Percentiles rank a stretch among this genome's conserved stretches.
Conservation (phyloP, 1,140 invertebrate genomes). For the Palaemon carinicauda region DNA sequence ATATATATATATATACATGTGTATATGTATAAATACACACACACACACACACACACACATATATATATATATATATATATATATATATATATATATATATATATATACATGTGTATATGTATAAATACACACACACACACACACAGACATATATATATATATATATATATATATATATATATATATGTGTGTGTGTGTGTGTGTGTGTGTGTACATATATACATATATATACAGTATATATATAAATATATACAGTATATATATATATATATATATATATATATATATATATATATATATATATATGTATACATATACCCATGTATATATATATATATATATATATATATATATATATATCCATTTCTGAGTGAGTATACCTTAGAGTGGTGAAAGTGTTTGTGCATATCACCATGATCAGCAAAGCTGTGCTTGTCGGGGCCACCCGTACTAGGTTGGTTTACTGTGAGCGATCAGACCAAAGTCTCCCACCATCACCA, state of each 20-base stretch:
- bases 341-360: background rate
- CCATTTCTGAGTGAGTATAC: too few relatives aligned
- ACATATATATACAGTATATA: background rate
- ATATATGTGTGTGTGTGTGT: background rate
- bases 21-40: background rate
- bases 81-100: conserved; percentile 2
- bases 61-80: background rate
- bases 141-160: background rate
- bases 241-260: background rate
- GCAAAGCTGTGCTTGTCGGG: too few relatives aligned
- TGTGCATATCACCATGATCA: too few relatives aligned
- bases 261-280: background rate
- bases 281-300: background rate
- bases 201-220: background rate
- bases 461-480: too few relatives aligned
- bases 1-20: background rate
- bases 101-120: background rate
- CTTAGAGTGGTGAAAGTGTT: too few relatives aligned
- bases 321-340: background rate
- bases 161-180: background rate
- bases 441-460: too few relatives aligned
- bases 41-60: background rate
- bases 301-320: background rate
- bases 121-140: background rate
- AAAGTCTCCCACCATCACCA: too few relatives aligned